Evolutionary conservation across 2,797 vertebrate genomes (phyloP), one percentile per base, ranked within the genome.

Genomic region (Poeciliopsis turneri): DNA sequence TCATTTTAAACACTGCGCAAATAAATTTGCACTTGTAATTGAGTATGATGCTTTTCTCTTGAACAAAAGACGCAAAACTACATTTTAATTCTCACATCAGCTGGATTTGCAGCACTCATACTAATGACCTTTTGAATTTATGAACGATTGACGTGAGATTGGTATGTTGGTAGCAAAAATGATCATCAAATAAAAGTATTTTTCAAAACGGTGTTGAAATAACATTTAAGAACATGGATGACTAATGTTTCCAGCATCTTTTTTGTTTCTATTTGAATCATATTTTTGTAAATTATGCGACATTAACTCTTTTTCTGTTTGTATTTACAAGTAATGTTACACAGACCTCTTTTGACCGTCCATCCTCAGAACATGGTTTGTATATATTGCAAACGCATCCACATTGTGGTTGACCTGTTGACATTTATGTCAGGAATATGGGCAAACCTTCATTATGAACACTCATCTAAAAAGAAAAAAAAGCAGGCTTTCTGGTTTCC

Each of bases 261-360:
- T 16, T 15, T 57, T 55, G 36, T 51, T 23, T 49, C 70, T 81
- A 59, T 64, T 49, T 68, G 46, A 45, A 69, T 70, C 68, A 18
- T 70, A 45, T 46, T 86, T 84, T 75, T 83, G 16, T 72, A 64
- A 89, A 84, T 77, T 55, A 73, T 47, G 77, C 51, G 49, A 69
- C 64, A 47, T 86, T 80, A 84, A 84, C 43, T 57, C 9, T 84
- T 43, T 75, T 51, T 43, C 79, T 76, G 64, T 77, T 75, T 79
- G 36, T 82, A 41, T 73, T 68, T 61, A 39, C 70, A 55, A 74
- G 55, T 78, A 71, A 59, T 39, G 73, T 12, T 46, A 79, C 76
- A 73, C 66, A 76, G 23, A 84, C 72, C 74, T 75, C 43, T 78
- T 57, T 74, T 84, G 81, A 75, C 94, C 93, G 93, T 95, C 95